Percentiles rank a stretch among this genome's conserved stretches.
Evolutionary conservation across 1,140 invertebrate genomes (phyloP).

Genomic region (Zelostemma sp.): DNA sequence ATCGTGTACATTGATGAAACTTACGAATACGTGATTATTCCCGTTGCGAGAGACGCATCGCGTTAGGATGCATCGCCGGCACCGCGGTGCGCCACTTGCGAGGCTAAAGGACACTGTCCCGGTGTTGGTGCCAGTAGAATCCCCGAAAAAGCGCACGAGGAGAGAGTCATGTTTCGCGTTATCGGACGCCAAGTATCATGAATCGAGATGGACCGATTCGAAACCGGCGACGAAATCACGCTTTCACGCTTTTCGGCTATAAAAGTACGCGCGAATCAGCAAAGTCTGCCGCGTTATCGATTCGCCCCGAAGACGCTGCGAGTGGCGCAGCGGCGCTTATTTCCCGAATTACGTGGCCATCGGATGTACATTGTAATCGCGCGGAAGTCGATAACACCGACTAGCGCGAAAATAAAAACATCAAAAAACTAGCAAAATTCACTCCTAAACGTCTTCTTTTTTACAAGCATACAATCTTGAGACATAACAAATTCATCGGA

Average conservation of each 20-base stretch:
- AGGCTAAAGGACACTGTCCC: constrained; percentile 12
- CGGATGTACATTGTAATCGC: constrained; percentile 5
- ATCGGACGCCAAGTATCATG: neutral
- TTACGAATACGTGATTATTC: constrained; percentile 1
- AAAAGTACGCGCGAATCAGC: constrained; percentile 15
- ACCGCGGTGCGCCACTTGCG: constrained; percentile 33
- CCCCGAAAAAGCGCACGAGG: neutral
- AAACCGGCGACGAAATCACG: constrained; percentile 7
- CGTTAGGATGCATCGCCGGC: constrained; percentile 16
- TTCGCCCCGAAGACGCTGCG: constrained; percentile 30
- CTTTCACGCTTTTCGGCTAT: constrained; percentile 1
- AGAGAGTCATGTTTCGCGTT: constrained; percentile 14
- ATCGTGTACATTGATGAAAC: constrained; percentile 1
- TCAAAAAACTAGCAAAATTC: too few species aligned
- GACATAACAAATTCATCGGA: too few species aligned
- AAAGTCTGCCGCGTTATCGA: constrained; percentile 45
- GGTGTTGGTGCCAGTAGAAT: neutral
- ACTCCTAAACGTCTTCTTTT: too few species aligned
- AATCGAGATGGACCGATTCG: neutral
- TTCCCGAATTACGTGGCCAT: constrained; percentile 5
- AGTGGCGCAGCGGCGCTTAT: constrained; percentile 38
- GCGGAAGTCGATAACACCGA: constrained; percentile 1
- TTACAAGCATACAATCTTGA: too few species aligned
- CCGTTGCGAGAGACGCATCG: constrained; percentile 7
- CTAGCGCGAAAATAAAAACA: too few species aligned